Base-by-base conservation (phyloP, 2,888 invertebrate genomes). In the Rhagium mordax region DNA sequence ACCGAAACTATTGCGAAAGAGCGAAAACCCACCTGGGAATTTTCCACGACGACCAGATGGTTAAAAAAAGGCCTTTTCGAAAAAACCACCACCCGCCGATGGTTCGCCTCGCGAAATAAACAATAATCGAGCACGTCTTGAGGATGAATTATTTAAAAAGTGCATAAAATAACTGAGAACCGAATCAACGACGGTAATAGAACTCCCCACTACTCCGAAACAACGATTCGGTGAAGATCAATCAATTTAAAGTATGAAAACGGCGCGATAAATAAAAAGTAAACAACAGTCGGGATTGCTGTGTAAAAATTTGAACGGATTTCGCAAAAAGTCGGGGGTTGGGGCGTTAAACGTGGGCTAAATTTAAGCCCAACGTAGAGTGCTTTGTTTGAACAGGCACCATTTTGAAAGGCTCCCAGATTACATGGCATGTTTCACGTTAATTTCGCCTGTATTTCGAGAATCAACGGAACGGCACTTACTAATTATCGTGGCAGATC, bases 361-460 rank as follows among this genome's bases (percentile, higher is more conserved):
- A 79, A 79, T 68, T 74, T 70, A 74, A 75, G 75, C 77, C 72
- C 77, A 80, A 82, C 74, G 75, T 77, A 78, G 76, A 79, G 71
- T 79, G 86, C 86, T 87, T 88, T 87, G 87, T 88, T 87, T 86
- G 86, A 85, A 80, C 84, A 86, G 91, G 89, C 91, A 91, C 92
- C 91, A 92, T 92, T 91, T 92, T 91, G 91, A 91, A 89, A 91
- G 90, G 89, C 64, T 53, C 72, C 70, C 74, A 73, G 73, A 78
- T 81, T 79, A 79, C 77, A 74, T 66, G 61, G 78, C 74, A 76
- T 73, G 75, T 79, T 78, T 75, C 67, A 67, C 70, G 57, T 53
- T 49, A 65, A 71, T 72, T 71, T 18, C 21, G 49, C 24, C 18
- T 5, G 49, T 70, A 62, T 72, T 61, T 33, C 13, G 53, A 49